Percentiles rank a stretch among this genome's conserved stretches.
These are phyloP conservation scores for Drosophila bocki DNA, from an alignment of 1,140 invertebrate species.

Conservation along the genomic window DNA sequence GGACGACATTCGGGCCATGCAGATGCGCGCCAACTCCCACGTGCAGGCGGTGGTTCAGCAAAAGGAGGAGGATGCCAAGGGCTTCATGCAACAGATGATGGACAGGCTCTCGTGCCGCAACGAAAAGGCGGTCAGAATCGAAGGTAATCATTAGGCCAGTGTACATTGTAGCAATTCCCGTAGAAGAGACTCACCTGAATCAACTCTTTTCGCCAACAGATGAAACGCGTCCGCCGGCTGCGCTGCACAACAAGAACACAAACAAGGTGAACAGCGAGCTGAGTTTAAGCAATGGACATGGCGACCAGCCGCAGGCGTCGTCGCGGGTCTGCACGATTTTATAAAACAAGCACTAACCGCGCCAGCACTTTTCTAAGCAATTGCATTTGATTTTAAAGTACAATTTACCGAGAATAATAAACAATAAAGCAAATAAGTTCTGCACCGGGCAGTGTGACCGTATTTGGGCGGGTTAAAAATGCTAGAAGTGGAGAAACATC, in stretches of 20 bases:
- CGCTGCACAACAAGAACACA: slow-evolving; percentile 55
- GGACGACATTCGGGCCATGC: slow-evolving; percentile 66
- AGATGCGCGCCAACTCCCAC: slow-evolving; percentile 48
- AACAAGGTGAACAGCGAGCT: slow-evolving; percentile 79
- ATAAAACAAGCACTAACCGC: slow-evolving; percentile 59
- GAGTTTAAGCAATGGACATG: slow-evolving; percentile 65
- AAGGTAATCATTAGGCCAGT: slow-evolving; percentile 46
- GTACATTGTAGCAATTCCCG: neutral
- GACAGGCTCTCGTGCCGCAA: slow-evolving; percentile 74
- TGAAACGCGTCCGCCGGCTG: slow-evolving; percentile 66
- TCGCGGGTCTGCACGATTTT: slow-evolving; percentile 84
- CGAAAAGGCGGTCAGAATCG: slow-evolving; percentile 76
- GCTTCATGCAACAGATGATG: slow-evolving; percentile 71
- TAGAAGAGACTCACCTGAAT: slow-evolving; percentile 41
- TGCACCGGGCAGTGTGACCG: slow-evolving; percentile 24
- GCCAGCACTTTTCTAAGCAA: slow-evolving; percentile 65
- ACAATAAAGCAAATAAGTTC: slow-evolving; percentile 35
- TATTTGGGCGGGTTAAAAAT: slow-evolving; percentile 3
- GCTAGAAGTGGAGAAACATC: too few species aligned
- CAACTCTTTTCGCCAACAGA: slow-evolving; percentile 52
- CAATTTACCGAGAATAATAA: slow-evolving; percentile 47
- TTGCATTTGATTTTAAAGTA: slow-evolving; percentile 74
- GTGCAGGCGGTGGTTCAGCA: slow-evolving; percentile 29
- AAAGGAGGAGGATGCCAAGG: slow-evolving; percentile 57
- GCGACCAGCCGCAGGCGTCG: slow-evolving; percentile 69